These are phyloP conservation scores for Siniperca obscura DNA, from an alignment of 2,797 vertebrate genomes.

Conservation along the genomic window DNA sequence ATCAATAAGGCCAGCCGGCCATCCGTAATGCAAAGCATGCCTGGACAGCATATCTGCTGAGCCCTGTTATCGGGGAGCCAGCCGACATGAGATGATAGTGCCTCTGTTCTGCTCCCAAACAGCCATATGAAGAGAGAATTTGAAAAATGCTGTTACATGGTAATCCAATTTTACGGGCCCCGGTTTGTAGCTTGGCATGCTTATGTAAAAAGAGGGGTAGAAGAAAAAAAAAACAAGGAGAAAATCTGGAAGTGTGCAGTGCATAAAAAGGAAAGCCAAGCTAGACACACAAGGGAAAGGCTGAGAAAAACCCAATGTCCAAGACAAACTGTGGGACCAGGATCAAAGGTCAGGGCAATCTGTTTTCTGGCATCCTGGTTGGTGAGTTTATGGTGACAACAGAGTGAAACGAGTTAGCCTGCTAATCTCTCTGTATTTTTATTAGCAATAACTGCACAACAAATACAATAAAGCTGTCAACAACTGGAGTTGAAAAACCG, in stretches of 20 bases:
- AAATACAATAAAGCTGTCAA: slow-evolving; percentile 5
- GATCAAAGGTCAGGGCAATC: slow-evolving; percentile 4
- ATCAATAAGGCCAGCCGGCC: slow-evolving; percentile 28
- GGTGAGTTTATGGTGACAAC: background rate
- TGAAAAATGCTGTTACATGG: slow-evolving; percentile 73
- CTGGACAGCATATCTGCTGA: slow-evolving; percentile 25
- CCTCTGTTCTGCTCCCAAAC: slow-evolving; percentile 56
- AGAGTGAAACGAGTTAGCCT: background rate
- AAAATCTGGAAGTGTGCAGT: slow-evolving; percentile 19
- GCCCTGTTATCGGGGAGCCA: slow-evolving; percentile 28
- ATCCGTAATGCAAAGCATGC: slow-evolving; percentile 36
- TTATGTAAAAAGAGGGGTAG: slow-evolving; percentile 47
- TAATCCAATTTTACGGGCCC: slow-evolving; percentile 77
- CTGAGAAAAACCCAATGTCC: background rate
- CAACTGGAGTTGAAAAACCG: background rate
- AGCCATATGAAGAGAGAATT: slow-evolving; percentile 59
- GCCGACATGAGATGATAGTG: slow-evolving; percentile 46
- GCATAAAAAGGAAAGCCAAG: slow-evolving; percentile 15
- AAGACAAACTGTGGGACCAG: background rate
- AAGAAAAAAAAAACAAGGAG: slow-evolving; percentile 10
- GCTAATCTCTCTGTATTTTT: background rate
- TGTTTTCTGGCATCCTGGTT: background rate
- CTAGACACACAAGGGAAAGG: background rate
- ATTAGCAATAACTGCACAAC: background rate
- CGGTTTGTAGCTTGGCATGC: slow-evolving; percentile 55